Conservation (phyloP, 92 coral and sea anemone genomes). For the Zoanthus gigantus region DNA sequence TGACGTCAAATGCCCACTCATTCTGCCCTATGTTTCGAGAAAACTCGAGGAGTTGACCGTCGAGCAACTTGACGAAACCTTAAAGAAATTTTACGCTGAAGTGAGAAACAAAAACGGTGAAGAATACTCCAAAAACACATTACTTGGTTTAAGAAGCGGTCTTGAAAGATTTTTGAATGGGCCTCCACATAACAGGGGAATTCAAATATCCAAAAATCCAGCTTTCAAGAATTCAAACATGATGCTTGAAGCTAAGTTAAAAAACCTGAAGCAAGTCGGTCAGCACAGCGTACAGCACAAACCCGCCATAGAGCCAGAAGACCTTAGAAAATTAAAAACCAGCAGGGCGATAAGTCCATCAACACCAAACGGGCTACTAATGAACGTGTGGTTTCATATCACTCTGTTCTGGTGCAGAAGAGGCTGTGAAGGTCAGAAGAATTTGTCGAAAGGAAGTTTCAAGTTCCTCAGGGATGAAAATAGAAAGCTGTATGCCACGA, state of each 20-base stretch:
- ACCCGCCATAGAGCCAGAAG: constrained; percentile 55
- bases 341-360: constrained; percentile 11
- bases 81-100: constrained; percentile 60
- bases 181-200: constrained; percentile 63
- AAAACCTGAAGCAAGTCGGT: constrained; percentile 45
- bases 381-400: constrained; percentile 55
- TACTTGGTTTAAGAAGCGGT: constrained; percentile 56
- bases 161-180: constrained; percentile 57
- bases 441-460: constrained; percentile 39
- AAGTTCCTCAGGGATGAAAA: constrained; percentile 1
- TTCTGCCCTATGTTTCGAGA: too few relatives aligned
- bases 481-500: constrained; percentile 38
- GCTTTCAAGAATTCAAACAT: constrained; percentile 63
- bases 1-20: too few relatives aligned
- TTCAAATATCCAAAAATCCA: constrained; percentile 58
- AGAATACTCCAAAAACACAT: constrained; percentile 58
- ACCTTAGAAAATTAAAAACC: constrained; percentile 43
- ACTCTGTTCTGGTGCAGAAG: constrained; percentile 52
- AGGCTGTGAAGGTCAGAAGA: constrained; percentile 55
- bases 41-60: constrained; percentile 3
- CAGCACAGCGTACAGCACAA: constrained; percentile 60
- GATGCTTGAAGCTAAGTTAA: constrained; percentile 68
- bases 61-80: constrained; percentile 51
- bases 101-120: constrained; percentile 65
- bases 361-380: constrained; percentile 48